phyloP scores from a whole-genome alignment of 2,113 vertebrate species.

The Albula goreensis region DNA sequence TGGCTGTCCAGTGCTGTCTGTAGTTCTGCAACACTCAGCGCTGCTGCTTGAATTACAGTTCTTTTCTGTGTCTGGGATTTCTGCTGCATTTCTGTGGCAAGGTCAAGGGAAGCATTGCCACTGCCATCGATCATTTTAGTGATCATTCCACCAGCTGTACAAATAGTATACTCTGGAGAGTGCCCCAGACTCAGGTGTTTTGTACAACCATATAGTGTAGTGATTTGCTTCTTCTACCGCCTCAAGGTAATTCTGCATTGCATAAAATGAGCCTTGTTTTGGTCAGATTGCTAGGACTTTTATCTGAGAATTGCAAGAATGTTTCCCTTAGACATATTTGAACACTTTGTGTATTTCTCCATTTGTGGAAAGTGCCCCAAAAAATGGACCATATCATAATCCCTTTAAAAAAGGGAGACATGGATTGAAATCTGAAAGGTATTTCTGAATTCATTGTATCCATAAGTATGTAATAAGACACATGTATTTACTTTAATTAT shows the following conservation, averaged over 20 bases:
- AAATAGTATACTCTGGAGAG: neutral
- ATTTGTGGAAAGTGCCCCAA: neutral
- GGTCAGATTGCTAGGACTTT: neutral
- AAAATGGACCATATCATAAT: neutral
- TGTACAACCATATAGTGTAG: neutral
- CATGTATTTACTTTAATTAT: too few species aligned
- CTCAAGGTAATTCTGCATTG: neutral
- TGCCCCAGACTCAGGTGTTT: neutral
- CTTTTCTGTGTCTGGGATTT: neutral
- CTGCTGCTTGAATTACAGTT: neutral
- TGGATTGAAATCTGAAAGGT: too few species aligned
- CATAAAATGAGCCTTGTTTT: neutral
- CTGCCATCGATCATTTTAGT: neutral
- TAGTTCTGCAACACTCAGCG: neutral
- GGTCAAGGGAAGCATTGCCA: neutral
- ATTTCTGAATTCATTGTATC: too few species aligned
- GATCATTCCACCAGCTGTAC: neutral
- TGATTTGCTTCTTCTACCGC: neutral
- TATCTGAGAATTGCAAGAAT: neutral
- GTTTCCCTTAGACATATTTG: neutral
- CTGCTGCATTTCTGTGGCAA: neutral
- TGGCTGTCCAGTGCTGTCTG: neutral
- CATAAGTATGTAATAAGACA: too few species aligned
- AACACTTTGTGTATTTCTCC: neutral
- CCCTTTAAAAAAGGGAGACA: neutral